These are phyloP conservation scores for Tigriopus californicus DNA, from an alignment of 2,888 invertebrate genomes.

Conservation along the genomic window DNA sequence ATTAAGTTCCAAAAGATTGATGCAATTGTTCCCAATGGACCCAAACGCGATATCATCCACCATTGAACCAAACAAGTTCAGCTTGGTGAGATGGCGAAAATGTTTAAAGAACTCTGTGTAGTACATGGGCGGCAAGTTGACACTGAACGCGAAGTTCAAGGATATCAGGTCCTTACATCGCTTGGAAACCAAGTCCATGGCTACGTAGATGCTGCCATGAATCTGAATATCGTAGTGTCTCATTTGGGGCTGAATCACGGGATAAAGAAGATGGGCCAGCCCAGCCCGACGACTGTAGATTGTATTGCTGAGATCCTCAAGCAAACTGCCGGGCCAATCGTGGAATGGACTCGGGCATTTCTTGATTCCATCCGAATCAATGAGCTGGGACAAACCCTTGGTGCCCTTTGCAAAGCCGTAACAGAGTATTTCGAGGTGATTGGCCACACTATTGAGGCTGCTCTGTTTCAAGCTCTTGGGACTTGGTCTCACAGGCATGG, in stretches of 20 bases:
- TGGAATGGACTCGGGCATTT: background rate
- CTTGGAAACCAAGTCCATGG: background rate
- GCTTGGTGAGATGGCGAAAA: background rate
- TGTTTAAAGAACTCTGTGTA: background rate
- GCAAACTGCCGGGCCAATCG: background rate
- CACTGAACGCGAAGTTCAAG: background rate
- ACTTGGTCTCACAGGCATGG: background rate
- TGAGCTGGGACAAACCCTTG: background rate
- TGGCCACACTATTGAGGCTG: constrained; percentile 14
- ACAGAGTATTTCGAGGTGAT: background rate
- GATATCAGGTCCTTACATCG: constrained; percentile 4
- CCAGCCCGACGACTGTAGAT: constrained; percentile 1
- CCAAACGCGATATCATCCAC: background rate
- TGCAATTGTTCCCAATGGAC: background rate
- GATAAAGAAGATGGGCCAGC: background rate
- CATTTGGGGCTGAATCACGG: constrained; percentile 7
- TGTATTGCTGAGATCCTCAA: background rate
- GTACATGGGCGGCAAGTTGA: background rate
- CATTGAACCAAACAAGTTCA: constrained; percentile 1
- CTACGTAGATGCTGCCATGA: background rate
- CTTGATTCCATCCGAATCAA: background rate
- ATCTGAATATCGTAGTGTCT: background rate
- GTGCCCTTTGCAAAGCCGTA: background rate
- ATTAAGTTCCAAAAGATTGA: background rate
- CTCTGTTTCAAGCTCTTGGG: constrained; percentile 22